Percentiles rank a stretch among this genome's conserved stretches.
Evolutionary conservation across 1,140 invertebrate genomes (phyloP).

Genomic region (Atta colombica): DNA sequence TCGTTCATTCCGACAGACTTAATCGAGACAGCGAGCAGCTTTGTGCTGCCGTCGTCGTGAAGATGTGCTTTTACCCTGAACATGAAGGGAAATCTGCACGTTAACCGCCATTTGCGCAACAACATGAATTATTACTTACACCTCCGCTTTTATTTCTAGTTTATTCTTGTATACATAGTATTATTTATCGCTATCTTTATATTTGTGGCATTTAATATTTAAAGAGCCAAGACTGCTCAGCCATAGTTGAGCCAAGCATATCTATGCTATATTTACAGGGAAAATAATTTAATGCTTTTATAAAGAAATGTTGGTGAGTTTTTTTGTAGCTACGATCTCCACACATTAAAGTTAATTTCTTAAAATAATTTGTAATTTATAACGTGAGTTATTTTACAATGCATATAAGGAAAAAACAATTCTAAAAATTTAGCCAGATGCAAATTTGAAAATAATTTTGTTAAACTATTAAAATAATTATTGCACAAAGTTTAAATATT

Average conservation of each 20-base stretch:
- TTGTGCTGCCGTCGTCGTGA: conserved; percentile 33
- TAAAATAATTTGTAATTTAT: not conserved
- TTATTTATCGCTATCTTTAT: conserved; percentile 3
- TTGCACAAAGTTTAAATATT: too few species aligned
- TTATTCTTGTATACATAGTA: not conserved
- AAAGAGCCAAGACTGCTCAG: not conserved
- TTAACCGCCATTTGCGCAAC: not conserved
- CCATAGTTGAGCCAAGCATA: not conserved
- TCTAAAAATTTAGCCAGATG: too few species aligned
- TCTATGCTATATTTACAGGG: not conserved
- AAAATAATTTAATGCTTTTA: not conserved
- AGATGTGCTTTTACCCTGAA: conserved; percentile 26
- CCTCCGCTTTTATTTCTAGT: not conserved
- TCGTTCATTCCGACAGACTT: conserved; percentile 56
- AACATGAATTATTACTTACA: conserved; percentile 1
- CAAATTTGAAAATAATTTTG: too few species aligned
- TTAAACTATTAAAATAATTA: too few species aligned
- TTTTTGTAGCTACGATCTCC: not conserved
- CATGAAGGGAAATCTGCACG: not conserved
- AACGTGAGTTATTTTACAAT: not conserved
- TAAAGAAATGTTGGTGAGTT: not conserved
- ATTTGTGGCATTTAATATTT: conserved; percentile 13
- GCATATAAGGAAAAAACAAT: too few species aligned
- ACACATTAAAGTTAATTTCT: not conserved
- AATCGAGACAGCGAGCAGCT: conserved; percentile 50